These are phyloP conservation scores for Regulus satrapa DNA, from an alignment of 2,113 vertebrate genomes.

Conservation along the genomic window DNA sequence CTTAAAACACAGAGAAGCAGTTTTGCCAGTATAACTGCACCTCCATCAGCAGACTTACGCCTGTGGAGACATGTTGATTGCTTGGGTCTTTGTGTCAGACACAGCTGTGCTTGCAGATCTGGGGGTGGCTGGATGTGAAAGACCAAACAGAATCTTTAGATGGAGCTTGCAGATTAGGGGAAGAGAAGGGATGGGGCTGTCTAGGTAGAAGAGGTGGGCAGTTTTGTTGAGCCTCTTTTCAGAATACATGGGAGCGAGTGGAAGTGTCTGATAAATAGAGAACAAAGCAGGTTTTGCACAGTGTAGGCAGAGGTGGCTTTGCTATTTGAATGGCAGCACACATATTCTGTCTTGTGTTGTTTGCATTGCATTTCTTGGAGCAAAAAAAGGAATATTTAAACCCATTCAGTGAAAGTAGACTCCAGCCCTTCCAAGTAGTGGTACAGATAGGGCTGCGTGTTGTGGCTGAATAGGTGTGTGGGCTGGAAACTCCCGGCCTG, in stretches of 20 bases:
- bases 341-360: not conserved
- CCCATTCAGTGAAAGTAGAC: fast-evolving
- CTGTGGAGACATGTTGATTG: not conserved
- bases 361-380: not conserved
- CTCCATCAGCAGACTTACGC: not conserved
- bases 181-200: not conserved
- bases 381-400: not conserved
- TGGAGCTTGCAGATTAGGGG: not conserved
- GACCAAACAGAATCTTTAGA: not conserved
- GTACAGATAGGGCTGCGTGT: not conserved
- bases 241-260: not conserved
- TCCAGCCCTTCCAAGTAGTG: not conserved
- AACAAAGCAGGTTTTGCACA: not conserved
- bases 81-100: not conserved
- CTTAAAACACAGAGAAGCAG: not conserved
- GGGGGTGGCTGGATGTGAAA: not conserved
- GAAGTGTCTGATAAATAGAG: not conserved
- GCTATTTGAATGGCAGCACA: fast-evolving
- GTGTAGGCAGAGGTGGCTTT: not conserved
- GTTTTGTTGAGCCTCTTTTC: not conserved
- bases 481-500: not conserved
- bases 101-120: not conserved
- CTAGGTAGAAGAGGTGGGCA: not conserved
- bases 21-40: slow-evolving; percentile 36
- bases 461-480: not conserved